Percentiles rank a stretch among this genome's conserved stretches.
Conservation (phyloP, 2,113 vertebrate genomes). For the Lepisosteus oculatus region DNA sequence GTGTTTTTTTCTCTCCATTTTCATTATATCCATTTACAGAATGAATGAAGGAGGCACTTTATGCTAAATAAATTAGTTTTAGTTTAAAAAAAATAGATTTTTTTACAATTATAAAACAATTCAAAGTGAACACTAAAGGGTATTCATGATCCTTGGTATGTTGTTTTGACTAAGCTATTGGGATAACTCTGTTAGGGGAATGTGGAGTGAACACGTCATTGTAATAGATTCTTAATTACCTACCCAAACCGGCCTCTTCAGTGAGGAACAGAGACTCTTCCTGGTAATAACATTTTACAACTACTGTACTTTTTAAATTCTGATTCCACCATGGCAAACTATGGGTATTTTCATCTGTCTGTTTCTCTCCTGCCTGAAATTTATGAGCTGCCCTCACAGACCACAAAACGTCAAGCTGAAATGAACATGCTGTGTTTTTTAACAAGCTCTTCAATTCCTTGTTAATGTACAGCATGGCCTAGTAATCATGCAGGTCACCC, state of each 20-base stretch:
- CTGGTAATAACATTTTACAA: not conserved
- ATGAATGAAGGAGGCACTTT: no score
- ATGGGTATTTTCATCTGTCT: not conserved
- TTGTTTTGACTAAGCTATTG: not conserved
- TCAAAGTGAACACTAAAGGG: no score
- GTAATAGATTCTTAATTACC: no score
- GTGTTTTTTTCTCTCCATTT: no score
- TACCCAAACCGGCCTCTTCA: conserved; percentile 6
- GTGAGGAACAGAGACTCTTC: not conserved
- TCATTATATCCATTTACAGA: no score
- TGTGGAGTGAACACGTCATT: not conserved
- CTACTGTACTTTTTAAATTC: not conserved
- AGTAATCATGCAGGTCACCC: not conserved
- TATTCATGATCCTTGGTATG: no score
- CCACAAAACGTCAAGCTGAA: conserved; percentile 1
- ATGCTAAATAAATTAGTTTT: no score
- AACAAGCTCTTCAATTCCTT: conserved; percentile 16
- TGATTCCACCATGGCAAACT: conserved; percentile 6
- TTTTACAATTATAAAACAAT: no score
- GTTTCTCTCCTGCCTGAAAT: not conserved
- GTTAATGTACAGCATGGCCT: not conserved
- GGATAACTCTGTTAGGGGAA: not conserved
- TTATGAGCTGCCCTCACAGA: conserved; percentile 11
- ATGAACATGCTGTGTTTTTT: not conserved
- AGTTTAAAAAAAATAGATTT: no score